Base-by-base conservation (phyloP, 2,113 vertebrate genomes). In the Macaca mulatta region DNA sequence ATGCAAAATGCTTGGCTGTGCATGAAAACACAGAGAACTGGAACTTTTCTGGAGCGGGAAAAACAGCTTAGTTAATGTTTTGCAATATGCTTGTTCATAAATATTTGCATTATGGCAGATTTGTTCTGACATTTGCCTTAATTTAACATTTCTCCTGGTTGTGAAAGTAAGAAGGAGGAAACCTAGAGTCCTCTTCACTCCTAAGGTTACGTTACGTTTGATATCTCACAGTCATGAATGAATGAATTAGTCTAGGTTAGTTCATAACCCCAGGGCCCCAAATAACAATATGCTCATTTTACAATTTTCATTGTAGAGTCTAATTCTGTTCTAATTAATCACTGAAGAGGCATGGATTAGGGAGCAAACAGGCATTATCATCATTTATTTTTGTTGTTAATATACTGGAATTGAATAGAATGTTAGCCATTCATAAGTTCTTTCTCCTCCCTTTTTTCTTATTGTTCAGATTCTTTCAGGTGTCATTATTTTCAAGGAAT, bases 401-500 rank as follows among this genome's bases (percentile, higher is more conserved):
- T 55, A 79, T n/a, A 25, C 2, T 89, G 59, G 13, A 93, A 27
- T 57, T 84, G 43, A 57, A 52, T 70, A 50, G 77, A 20, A 69
- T 20, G 3, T 91, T 38, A 93, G 3, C 0, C 1, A 22, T 12
- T 32, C 57, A 16, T 25, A 77, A 43, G 10, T 40, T 93, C 55
- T 80, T 81, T 50, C 48, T 80, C n/a, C 11, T 78, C 11, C 27
- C n/a, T 35, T 45, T 84, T 83, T 89, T 89, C 90, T 92, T 48
- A 55, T 45, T 78, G 35, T 18, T 93, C 52, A 81, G 16, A 67
- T 22, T 91, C 78, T 93, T 92, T 92, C 94, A 87, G 75, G 77
- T 93, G 48, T 83, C 55, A 81, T 8, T 43, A 22, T 97, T 97
- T 96, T 93, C 77, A 96, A 83, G 30, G 50, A 90, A 89, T 93